Evolutionary conservation across 2,888 invertebrate species (phyloP), one percentile per base, ranked within the genome.

Genomic region (Bimastos eiseni): DNA sequence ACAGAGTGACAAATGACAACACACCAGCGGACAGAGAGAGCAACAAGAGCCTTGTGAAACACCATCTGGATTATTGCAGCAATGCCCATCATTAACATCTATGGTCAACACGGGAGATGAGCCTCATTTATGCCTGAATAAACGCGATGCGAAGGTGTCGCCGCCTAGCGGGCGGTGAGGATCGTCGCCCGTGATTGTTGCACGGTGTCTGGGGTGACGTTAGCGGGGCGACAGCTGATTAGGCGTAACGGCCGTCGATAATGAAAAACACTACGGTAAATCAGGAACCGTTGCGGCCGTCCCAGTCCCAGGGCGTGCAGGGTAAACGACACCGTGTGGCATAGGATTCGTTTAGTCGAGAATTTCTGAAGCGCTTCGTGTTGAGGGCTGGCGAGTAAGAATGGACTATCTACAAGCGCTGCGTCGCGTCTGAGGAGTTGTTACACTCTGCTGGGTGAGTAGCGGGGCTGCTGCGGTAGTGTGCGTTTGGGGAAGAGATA

Each of bases 141-240:
- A 86, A 86, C 86, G 30, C 86, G 36, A 86, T 34, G 30, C 86
- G 86, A 86, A 34, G 86, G 37, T 86, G 86, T 37, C 86, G 86
- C 34, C 36, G 36, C n/a, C 1, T 36, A 33, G 36, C 86, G 86
- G 36, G 13, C n/a, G 37, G 0, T 0, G 21, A 11, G 36, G 36
- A 86, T 86, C 86, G 19, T 19, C 86, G 36, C 21, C 37, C 86
- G 37, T 36, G 86, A 86, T 86, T 36, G 86, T 86, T 36, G 86
- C 86, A 24, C 21, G 6, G 86, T 24, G 86, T 86, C 86, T 86
- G 86, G 86, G 86, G 86, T 86, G 86, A 86, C 86, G n/a, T 86
- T 86, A 86, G 36, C 86, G 86, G 34, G 86, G 86, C 86, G 86
- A 86, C 86, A 86, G 36, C 86, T 86, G 86, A 86, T 86, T 86